These are phyloP conservation scores for Amphimallon solstitiale DNA, from an alignment of 2,888 invertebrate genomes.

Conservation along the genomic window DNA sequence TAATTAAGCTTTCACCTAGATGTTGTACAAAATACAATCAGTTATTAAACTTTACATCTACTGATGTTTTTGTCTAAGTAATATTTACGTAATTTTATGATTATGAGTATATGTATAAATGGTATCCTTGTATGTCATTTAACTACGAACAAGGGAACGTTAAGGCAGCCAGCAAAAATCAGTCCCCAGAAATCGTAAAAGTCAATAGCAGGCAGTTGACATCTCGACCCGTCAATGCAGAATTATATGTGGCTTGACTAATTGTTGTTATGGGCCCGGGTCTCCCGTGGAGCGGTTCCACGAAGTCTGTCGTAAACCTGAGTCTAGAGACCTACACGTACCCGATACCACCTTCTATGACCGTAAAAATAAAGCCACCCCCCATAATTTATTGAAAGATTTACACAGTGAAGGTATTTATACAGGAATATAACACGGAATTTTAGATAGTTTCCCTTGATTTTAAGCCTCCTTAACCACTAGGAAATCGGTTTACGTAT, in stretches of 20 bases:
- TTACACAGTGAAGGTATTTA: constrained; percentile 4
- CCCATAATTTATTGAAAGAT: constrained; percentile 32
- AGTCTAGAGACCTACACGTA: constrained; percentile 27
- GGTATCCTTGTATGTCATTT: background rate
- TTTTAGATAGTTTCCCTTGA: no score
- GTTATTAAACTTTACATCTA: no score
- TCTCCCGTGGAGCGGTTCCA: constrained; percentile 58
- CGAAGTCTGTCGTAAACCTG: constrained; percentile 60
- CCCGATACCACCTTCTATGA: constrained; percentile 33
- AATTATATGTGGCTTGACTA: constrained; percentile 59
- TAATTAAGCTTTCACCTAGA: no score
- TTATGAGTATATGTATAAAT: background rate
- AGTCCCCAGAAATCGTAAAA: constrained; percentile 58
- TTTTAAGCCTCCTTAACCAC: no score
- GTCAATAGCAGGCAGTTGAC: constrained; percentile 57
- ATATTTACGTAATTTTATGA: no score
- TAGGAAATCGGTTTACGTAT: no score
- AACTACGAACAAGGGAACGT: constrained; percentile 1
- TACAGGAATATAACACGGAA: no score
- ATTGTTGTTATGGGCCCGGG: constrained; percentile 55
- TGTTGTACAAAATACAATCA: no score
- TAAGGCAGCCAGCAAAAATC: constrained; percentile 34
- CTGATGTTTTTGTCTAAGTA: no score
- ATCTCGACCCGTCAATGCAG: constrained; percentile 55
- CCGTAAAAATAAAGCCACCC: constrained; percentile 32